phyloP scores from a whole-genome alignment of 1,140 invertebrate species.

The Panagrolaimus sp. region DNA sequence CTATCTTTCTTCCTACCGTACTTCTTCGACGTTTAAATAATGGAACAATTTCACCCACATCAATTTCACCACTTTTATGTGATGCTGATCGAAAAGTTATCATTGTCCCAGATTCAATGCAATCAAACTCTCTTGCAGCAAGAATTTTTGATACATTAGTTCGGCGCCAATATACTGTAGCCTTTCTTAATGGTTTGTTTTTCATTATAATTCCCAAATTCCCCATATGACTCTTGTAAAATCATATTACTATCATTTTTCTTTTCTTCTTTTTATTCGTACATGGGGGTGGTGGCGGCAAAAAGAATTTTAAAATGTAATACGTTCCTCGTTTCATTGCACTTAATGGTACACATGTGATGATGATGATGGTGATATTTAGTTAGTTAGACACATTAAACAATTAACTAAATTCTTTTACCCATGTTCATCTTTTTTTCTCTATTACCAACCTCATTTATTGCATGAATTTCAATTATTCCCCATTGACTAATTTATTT shows the following conservation, averaged over 20 bases:
- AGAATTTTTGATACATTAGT: conserved; percentile 2
- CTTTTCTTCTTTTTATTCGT: no score
- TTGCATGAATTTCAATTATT: no score
- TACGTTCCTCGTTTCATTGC: no score
- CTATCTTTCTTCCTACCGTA: conserved; percentile 7
- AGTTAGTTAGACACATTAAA: no score
- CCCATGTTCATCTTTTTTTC: not conserved
- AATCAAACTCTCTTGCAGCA: not conserved
- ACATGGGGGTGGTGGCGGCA: no score
- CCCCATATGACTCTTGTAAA: no score
- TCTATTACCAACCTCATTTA: not conserved
- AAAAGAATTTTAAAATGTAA: no score
- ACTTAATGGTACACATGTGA: no score
- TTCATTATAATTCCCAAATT: no score
- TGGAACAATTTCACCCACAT: conserved; percentile 7
- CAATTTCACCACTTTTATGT: not conserved
- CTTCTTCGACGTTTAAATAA: conserved; percentile 4
- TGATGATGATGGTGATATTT: no score
- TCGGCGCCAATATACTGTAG: not conserved
- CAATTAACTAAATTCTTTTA: not conserved
- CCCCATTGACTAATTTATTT: no score
- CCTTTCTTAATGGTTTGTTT: not conserved
- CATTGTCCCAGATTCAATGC: conserved; percentile 9
- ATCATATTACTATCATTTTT: no score
- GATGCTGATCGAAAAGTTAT: not conserved